Conservation (phyloP, 2,888 invertebrate species). For the Ethmia dodecea region DNA sequence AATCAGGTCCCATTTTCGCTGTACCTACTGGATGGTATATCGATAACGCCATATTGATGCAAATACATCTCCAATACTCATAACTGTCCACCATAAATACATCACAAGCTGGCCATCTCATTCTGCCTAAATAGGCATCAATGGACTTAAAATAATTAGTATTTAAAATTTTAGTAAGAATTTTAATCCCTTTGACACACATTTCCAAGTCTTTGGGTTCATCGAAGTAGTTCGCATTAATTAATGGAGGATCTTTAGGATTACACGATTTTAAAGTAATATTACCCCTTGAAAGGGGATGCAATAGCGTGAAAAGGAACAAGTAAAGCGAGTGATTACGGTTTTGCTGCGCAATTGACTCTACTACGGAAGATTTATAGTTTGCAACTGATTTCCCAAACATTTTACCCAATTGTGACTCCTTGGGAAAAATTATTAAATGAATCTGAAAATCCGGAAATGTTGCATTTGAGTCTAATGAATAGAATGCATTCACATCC, state of each 20-base stretch:
- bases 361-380: constrained; percentile 24
- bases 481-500: constrained; percentile 80
- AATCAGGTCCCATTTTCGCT: constrained; percentile 68
- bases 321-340: constrained; percentile 27
- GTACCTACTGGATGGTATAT: constrained; percentile 83
- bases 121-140: constrained; percentile 19
- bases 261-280: constrained; percentile 67
- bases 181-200: constrained; percentile 18
- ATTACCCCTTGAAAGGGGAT: constrained; percentile 61
- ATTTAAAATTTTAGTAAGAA: constrained; percentile 20
- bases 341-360: constrained; percentile 23
- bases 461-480: constrained; percentile 42
- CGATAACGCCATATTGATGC: constrained; percentile 52
- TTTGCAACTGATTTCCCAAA: constrained; percentile 31
- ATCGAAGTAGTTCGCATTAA: constrained; percentile 77
- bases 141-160: constrained; percentile 22
- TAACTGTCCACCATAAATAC: constrained; percentile 16
- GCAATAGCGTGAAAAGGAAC: constrained; percentile 34
- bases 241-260: constrained; percentile 74
- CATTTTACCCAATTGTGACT: constrained; percentile 37
- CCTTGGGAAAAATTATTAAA: constrained; percentile 32
- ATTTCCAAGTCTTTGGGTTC: constrained; percentile 60
- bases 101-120: constrained; percentile 22
- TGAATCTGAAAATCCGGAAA: constrained; percentile 25
- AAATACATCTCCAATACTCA: constrained; percentile 24